Base-by-base conservation (phyloP, 2,113 vertebrate genomes). In the Sebastes schlegelii region DNA sequence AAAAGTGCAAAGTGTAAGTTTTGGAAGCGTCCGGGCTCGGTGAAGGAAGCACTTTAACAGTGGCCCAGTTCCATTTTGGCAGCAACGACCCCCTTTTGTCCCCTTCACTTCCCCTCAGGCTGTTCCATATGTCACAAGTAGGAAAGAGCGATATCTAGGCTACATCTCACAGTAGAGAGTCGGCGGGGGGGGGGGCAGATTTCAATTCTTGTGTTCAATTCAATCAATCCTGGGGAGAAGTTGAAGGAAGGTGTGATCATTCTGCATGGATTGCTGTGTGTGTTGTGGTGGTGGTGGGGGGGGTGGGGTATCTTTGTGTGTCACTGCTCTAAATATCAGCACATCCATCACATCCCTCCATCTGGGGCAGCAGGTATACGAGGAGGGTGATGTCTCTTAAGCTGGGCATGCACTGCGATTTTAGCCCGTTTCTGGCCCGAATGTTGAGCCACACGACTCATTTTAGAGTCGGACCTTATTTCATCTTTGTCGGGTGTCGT, bases 71-170 rank as follows among this genome's bases (percentile, higher is more conserved):
- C 81, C 62, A 51, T 61, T 86, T 72, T 71, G 78, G 84, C 87
- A 79, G 57, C 43, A 58, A 49, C 73, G 76, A 80, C 42, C 78
- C 84, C 43, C 63, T 55, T 60, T 23, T 16, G 67, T 75, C 19
- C 72, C 17, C 86, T 81, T 78, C 81, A 42, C 83, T 83, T 81
- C 78, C 90, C 91, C 91, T 88, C 76, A 1, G 90, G 92, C 86
- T 77, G 48, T 61, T 82, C 93, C 92, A 90, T 90, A 91, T 93
- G 91, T 65, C 65, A 45, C 46, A 17, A 55, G 51, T 11, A 77
- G 80, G 48, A 49, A 26, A 19, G 75, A 67, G 61, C 19, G 1
- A 11, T 67, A 89, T 89, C 67, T 83, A 70, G 90, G 87, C 55
- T 85, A 66, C 62, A 73, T 12, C 40, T 26, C 14, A 1, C 68